Base-by-base conservation (phyloP, 1,140 invertebrate genomes). In the Pseudomyrmex flavicornis region DNA sequence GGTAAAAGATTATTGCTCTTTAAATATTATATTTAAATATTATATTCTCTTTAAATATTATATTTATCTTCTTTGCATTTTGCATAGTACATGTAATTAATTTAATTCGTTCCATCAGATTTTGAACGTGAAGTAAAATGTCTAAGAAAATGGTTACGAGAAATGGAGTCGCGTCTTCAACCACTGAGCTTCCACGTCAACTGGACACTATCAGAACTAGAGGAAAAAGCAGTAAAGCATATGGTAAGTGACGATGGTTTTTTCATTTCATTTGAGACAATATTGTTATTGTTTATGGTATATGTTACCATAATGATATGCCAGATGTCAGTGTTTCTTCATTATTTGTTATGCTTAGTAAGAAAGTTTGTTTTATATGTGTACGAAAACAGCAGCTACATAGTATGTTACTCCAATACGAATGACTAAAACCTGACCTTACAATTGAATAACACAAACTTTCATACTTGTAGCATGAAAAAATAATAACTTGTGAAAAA, bases 71-170 rank as follows among this genome's bases (percentile, higher is more conserved):
- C 13, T 12, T n/a, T 8, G 26, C 1, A 52, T 35, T 2, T 26
- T 54, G 17, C 20, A 59, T 59, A 12, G 7, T 61, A 59, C 12
- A 58, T 8, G 35, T 13, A 15, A 52, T 85, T 17, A 52, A 70
- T 77, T 85, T 17, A 52, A 70, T 77, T 62, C 22, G 3, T 50
- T 87, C 75, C 93, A 91, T 82, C 83, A 97, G 96, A 97, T 92
- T 95, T 97, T 17, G 95, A 96, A 44, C 96, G 96, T 84, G 96
- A 97, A 93, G 95, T 97, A 15, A 96, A 96, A 59, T 96, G 96
- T 90, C 93, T 98, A 61, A 93, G 95, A 73, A 95, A 95, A 87
- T 95, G 95, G 95, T 85, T 95, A 59, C 94, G 95, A 46, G 95
- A 95, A 83, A 95, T 96, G 94, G 96, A 97, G 91, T 95, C 95